These are phyloP conservation scores for Ptilorrhoa leucosticta DNA, from an alignment of 2,113 vertebrate species.

Conservation along the genomic window DNA sequence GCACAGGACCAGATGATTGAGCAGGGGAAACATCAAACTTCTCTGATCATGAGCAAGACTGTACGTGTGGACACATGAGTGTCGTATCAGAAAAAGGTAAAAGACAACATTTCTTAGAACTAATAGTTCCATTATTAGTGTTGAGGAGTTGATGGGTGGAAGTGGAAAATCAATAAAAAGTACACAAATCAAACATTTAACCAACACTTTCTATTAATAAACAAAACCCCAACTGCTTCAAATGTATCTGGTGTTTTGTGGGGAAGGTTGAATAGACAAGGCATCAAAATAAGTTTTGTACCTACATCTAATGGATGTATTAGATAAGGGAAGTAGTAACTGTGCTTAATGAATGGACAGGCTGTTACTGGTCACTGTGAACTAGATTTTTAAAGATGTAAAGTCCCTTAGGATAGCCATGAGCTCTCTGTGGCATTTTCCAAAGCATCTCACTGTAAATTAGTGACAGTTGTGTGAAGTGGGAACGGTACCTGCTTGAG, in stretches of 20 bases:
- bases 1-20: background rate
- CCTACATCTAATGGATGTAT: background rate
- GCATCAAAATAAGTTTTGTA: background rate
- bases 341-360: background rate
- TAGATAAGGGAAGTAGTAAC: slow-evolving; percentile 9
- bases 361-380: background rate
- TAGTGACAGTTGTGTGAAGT: background rate
- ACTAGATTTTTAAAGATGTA: background rate
- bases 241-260: background rate
- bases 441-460: background rate
- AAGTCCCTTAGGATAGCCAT: background rate
- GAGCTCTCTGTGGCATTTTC: background rate
- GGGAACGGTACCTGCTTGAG: background rate
- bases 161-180: background rate
- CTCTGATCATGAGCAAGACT: background rate
- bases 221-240: background rate
- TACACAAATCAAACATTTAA: background rate
- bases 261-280: background rate
- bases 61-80: rapidly evolving
- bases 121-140: background rate
- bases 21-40: background rate
- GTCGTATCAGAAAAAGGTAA: background rate
- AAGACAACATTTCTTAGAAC: background rate
- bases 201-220: background rate
- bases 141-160: background rate